These are phyloP conservation scores for Panagrolaimus sp. DNA, from an alignment of 1,140 invertebrate genomes.

Conservation along the genomic window DNA sequence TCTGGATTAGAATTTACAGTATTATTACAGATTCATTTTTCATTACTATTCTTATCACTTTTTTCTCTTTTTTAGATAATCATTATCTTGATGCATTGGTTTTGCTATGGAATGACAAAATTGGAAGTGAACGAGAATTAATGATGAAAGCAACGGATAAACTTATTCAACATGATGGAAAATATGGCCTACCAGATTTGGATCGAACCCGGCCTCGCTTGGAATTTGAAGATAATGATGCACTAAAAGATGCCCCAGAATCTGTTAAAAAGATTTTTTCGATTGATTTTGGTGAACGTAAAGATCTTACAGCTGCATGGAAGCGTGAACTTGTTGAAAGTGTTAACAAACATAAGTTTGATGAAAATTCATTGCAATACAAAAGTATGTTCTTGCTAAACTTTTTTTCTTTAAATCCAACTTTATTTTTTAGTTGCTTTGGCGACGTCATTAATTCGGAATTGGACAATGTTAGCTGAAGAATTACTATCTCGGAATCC, in stretches of 20 bases:
- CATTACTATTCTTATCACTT: neutral
- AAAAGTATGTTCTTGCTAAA: constrained; percentile 41
- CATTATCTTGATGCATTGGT: constrained; percentile 53
- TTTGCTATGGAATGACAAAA: constrained; percentile 51
- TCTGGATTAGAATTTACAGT: too few species aligned
- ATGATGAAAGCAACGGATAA: constrained; percentile 51
- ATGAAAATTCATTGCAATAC: constrained; percentile 34
- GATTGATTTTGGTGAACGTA: constrained; percentile 48
- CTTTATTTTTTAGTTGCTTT: constrained; percentile 50
- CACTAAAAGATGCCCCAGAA: constrained; percentile 48
- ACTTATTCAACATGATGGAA: constrained; percentile 38
- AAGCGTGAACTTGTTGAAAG: constrained; percentile 42
- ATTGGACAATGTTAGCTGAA: constrained; percentile 55
- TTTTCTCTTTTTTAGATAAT: constrained; percentile 41
- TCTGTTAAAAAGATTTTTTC: constrained; percentile 56
- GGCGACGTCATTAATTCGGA: constrained; percentile 54
- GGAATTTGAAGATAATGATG: constrained; percentile 47
- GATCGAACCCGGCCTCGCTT: constrained; percentile 42
- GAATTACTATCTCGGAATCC: constrained; percentile 36
- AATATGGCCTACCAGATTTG: constrained; percentile 52
- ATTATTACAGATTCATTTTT: too few species aligned
- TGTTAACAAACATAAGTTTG: constrained; percentile 45
- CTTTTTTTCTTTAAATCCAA: constrained; percentile 18
- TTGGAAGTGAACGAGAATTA: constrained; percentile 54
- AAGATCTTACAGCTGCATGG: constrained; percentile 49